These are phyloP conservation scores for Sprattus sprattus DNA, from an alignment of 2,113 vertebrate genomes.

Conservation along the genomic window DNA sequence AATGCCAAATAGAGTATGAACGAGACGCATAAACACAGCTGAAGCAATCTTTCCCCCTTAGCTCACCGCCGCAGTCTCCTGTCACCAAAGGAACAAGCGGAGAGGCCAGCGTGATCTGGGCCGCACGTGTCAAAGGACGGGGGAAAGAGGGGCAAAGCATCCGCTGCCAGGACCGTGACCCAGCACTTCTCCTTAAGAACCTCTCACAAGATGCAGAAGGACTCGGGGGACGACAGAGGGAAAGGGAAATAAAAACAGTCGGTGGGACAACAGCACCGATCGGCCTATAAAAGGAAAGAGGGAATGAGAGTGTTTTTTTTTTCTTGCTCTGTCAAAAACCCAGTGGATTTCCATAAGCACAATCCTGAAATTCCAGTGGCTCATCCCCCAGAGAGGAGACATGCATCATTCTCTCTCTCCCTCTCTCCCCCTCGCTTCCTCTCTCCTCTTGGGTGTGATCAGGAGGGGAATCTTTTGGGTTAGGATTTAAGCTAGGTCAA, in stretches of 20 bases:
- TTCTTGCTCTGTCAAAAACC: background rate
- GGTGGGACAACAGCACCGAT: conserved; percentile 27
- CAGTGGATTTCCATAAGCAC: conserved; percentile 5
- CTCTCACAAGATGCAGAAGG: background rate
- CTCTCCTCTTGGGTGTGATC: background rate
- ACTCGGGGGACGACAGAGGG: background rate
- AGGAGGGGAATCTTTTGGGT: background rate
- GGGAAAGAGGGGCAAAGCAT: conserved; percentile 36
- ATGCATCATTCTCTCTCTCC: background rate
- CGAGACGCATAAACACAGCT: conserved; percentile 55
- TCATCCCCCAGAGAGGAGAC: background rate
- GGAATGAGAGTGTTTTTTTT: conserved; percentile 19
- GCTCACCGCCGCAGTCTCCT: conserved; percentile 46
- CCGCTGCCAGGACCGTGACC: conserved; percentile 11
- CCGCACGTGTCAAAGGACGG: conserved; percentile 31
- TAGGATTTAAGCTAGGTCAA: background rate
- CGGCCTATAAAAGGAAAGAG: conserved; percentile 71
- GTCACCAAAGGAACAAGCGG: conserved; percentile 45
- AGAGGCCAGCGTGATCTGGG: background rate
- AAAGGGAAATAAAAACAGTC: background rate
- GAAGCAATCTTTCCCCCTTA: conserved; percentile 60
- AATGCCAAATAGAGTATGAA: conserved; percentile 5
- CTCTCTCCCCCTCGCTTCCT: background rate
- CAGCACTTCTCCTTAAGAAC: conserved; percentile 2
- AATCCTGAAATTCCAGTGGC: conserved; percentile 8